Evolutionary conservation across 2,113 vertebrate species (phyloP), one percentile per base, ranked within the genome.

Genomic region (Fulmarus glacialis): DNA sequence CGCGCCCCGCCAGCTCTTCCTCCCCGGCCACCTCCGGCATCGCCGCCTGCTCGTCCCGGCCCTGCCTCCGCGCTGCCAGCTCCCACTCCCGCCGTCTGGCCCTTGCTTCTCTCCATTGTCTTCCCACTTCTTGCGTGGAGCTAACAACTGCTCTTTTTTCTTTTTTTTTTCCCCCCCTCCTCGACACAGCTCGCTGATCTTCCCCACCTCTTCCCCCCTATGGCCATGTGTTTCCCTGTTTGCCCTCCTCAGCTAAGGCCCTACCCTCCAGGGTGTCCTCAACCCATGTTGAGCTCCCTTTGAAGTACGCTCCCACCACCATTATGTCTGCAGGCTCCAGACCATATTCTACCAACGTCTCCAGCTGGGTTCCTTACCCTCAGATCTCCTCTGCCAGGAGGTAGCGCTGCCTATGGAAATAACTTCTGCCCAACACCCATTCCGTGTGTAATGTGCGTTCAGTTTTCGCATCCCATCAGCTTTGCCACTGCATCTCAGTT

Each of bases 71-170:
- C n/a, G 10, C 67, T 30, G 52, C 77, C 63, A 6, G 67, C 63
- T 18, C 26, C 47, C n/a, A 0, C 43, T 47, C 32, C 50, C 29
- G 29, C 8, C 0, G 11, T 4, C 34, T 1, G 53, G 27, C 34
- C 79, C 22, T 8, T 2, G 58, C 64, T 55, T 19, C 55, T 12
- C 78, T 36, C 47, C 86, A 1, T 2, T 16, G 47, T 3, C 17
- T 67, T 47, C 80, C 29, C 62, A 2, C 18, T 26, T 18, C 34
- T 34, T 1, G 26, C 15, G 1, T 8, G 67, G 43, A 64, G 40
- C 29, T 6, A 75, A 9, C 62, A 26, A 7, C 10, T 26, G 29
- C 21, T 53, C 58, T 11, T 86, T 81, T 24, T 4, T 0, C 5
- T 27, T 32, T 42, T 42, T 42, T 42, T 42, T 42, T 42, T 13